These are phyloP conservation scores for Lagocephalus sceleratus DNA, from an alignment of 2,797 vertebrate genomes.

Conservation along the genomic window DNA sequence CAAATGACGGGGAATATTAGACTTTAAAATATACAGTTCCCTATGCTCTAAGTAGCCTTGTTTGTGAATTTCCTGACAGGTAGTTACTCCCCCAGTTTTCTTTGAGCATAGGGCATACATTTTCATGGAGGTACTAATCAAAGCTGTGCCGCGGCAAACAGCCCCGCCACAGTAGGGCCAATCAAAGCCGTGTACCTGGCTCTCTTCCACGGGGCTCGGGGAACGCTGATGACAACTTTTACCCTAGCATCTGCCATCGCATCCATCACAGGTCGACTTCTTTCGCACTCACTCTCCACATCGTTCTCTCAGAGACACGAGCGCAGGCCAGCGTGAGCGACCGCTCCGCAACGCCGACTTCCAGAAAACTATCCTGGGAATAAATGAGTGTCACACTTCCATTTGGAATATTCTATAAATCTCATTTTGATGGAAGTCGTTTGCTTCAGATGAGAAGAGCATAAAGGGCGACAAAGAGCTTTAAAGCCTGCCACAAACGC, in stretches of 20 bases:
- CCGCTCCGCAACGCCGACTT: conserved; percentile 33
- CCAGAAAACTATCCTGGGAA: conserved; percentile 4
- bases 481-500: conserved; percentile 34
- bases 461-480: conserved; percentile 36
- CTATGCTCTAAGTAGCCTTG: conserved; percentile 74
- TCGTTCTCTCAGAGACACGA: conserved; percentile 34
- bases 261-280: conserved; percentile 64
- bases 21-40: conserved; percentile 78
- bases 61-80: conserved; percentile 80
- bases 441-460: conserved; percentile 26
- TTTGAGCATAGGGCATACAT: conserved; percentile 75
- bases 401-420: not conserved
- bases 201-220: conserved; percentile 63
- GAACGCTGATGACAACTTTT: conserved; percentile 72
- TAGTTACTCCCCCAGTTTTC: conserved; percentile 78
- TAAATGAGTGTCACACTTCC: conserved; percentile 15
- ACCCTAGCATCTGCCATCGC: conserved; percentile 63
- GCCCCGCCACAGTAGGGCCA: conserved; percentile 66
- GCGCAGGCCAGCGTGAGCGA: conserved; percentile 36
- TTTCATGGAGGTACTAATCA: conserved; percentile 80
- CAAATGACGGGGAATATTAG: conserved; percentile 68
- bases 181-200: conserved; percentile 70
- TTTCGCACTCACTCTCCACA: conserved; percentile 52
- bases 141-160: conserved; percentile 69
- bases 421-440: conserved; percentile 27